Conservation (phyloP, 2,113 vertebrate genomes). For the Solea solea region DNA sequence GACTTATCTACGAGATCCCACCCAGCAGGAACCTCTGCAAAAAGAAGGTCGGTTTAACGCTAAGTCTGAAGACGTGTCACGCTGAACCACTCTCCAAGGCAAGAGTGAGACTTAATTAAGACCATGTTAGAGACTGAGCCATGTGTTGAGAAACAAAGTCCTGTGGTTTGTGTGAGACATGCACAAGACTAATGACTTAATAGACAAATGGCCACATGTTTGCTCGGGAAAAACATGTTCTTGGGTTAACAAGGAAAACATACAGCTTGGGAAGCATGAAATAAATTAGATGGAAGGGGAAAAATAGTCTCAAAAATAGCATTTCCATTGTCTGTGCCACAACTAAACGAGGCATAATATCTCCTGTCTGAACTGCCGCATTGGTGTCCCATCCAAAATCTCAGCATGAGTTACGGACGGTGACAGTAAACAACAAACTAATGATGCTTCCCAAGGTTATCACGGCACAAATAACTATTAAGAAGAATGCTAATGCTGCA, state of each 20-base stretch:
- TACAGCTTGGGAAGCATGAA: slow-evolving; percentile 7
- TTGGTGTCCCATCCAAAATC: slow-evolving; percentile 46
- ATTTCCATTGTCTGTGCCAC: slow-evolving; percentile 22
- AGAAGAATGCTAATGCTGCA: slow-evolving; percentile 60
- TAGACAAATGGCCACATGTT: slow-evolving; percentile 33
- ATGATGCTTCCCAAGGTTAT: slow-evolving; percentile 73
- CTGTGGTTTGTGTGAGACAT: slow-evolving; percentile 39
- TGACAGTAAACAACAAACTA: slow-evolving; percentile 70
- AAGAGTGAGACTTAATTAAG: slow-evolving; percentile 67
- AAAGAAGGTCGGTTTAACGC: slow-evolving; percentile 58
- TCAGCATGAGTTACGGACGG: slow-evolving; percentile 50
- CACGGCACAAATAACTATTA: slow-evolving; percentile 69
- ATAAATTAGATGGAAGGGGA: slow-evolving; percentile 7
- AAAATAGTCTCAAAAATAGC: slow-evolving; percentile 27
- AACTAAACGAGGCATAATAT: slow-evolving; percentile 38
- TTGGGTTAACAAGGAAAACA: slow-evolving; percentile 1
- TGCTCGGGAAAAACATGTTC: slow-evolving; percentile 18
- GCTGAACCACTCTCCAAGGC: slow-evolving; percentile 52
- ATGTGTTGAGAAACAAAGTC: slow-evolving; percentile 35
- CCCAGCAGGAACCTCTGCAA: slow-evolving; percentile 41
- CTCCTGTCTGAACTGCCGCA: slow-evolving; percentile 37
- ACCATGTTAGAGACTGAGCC: slow-evolving; percentile 45
- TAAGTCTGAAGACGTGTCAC: slow-evolving; percentile 48
- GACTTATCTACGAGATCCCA: slow-evolving; percentile 70
- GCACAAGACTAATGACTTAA: slow-evolving; percentile 31